Base-by-base conservation (phyloP, 2,797 vertebrate species). In the Otolemur crassicaudatus region DNA sequence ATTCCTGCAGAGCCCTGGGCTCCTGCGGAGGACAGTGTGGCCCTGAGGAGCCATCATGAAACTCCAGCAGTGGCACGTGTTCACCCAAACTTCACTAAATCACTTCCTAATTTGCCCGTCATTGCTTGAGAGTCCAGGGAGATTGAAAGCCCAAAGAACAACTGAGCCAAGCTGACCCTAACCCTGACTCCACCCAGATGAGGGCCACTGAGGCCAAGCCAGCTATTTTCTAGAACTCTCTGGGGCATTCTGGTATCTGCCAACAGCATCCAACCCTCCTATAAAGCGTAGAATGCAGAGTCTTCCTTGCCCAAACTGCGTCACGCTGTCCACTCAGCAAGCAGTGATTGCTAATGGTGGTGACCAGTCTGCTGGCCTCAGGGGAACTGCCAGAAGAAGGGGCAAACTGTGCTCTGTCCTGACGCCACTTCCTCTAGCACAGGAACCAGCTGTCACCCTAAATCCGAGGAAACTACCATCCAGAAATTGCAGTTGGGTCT, bases 81-180 rank as follows among this genome's bases (percentile, higher is more conserved):
- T 61, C 70, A 69, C 87, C 84, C 37, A 95, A 63, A 63, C 49
- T 60, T 94, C 84, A 94, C 46, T 67, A 85, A 97, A 72, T 92
- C 73, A 56, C 85, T 94, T 95, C 80, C 92, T 96, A 81, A 95
- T 94, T 97, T 88, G 81, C 65, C 81, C 85, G 86, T 73, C 83
- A 1, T 13, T 0, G 43, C 80, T 89, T 79, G 34, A 49, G 89
- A 79, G 97, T 70, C 90, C 83, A 65, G 73, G 22, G 81, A 49
- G 83, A 87, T 72, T 92, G 81, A 79, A 94, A 13, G 93, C 63
- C 82, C 76, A 43, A 87, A 79, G 91, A 97, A 27, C 20, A 84
- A 83, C 0, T 0, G 37, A 84, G 87, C 43, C 75, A 60, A 94
- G 46, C 93, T 53, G 49, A 53, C 49, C 12, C 49, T 14, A 53